A percentile compares a stretch with the other conserved stretches of the same genome.
These are phyloP conservation scores for Nyleta sp. DNA, from an alignment of 2,888 invertebrate species.

Conservation along the genomic window DNA sequence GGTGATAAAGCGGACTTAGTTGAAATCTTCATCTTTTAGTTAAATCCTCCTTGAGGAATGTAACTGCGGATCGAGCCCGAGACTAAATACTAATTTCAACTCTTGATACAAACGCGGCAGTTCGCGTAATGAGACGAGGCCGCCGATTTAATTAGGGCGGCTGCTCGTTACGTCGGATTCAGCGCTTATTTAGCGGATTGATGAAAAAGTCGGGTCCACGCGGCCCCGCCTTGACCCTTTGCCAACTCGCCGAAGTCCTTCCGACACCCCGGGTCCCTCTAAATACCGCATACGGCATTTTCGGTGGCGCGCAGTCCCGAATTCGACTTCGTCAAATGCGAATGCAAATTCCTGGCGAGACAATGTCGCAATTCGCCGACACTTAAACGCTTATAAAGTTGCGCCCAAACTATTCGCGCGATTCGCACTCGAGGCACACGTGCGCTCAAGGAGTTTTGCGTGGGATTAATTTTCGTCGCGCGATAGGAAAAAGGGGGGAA, in stretches of 20 bases:
- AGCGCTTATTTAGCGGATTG: too few relatives aligned
- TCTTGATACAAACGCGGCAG: constrained; percentile 3
- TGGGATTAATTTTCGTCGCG: too few relatives aligned
- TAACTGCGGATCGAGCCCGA: background rate
- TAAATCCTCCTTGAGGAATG: constrained; percentile 31
- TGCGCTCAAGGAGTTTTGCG: too few relatives aligned
- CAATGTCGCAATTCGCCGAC: constrained; percentile 26
- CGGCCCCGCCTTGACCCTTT: too few relatives aligned
- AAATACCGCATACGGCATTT: constrained; percentile 28
- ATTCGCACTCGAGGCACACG: background rate
- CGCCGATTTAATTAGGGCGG: too few relatives aligned
- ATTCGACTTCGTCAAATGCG: constrained; percentile 27
- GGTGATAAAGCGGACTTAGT: constrained; percentile 29
- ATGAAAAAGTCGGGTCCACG: too few relatives aligned
- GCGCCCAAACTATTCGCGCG: constrained; percentile 14
- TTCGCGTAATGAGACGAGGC: too few relatives aligned
- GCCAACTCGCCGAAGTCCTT: too few relatives aligned
- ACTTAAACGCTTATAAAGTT: constrained; percentile 31
- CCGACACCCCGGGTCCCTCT: constrained; percentile 3
- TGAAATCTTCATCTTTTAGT: constrained; percentile 44
- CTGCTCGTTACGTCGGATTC: too few relatives aligned
- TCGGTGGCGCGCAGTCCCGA: constrained; percentile 17
- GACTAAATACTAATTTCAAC: constrained; percentile 26
- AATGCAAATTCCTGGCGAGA: constrained; percentile 29
- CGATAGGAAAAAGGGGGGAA: too few relatives aligned